Percentiles rank a stretch among this genome's conserved stretches.
phyloP scores from a whole-genome alignment of 2,888 invertebrate species.

The Megamerina dolium region DNA sequence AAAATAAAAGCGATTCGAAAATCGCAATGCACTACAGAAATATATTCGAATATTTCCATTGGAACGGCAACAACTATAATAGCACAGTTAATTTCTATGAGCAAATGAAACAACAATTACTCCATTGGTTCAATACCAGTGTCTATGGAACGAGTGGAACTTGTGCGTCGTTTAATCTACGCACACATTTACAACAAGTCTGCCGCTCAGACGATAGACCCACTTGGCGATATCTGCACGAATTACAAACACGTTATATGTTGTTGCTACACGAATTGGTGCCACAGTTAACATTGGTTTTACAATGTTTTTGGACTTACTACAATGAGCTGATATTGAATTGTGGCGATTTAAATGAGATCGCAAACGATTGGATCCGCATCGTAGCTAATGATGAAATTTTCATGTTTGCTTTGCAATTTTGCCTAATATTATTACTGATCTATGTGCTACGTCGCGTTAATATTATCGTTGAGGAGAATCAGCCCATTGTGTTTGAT shows the following conservation, averaged over 20 bases:
- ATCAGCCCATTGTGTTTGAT: no score
- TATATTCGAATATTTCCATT: no score
- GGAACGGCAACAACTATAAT: no score
- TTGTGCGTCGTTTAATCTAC: no score
- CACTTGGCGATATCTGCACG: constrained; percentile 16
- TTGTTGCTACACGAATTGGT: constrained; percentile 14
- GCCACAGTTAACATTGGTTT: constrained; percentile 9
- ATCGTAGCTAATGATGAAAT: constrained; percentile 29
- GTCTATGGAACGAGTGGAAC: no score
- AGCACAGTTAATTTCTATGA: no score
- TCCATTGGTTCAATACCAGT: no score
- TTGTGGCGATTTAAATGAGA: no score
- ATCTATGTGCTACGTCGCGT: constrained; percentile 31
- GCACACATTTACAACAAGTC: no score
- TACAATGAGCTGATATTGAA: constrained; percentile 10
- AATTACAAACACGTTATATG: constrained; percentile 15
- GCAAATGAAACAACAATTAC: no score
- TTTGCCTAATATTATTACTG: constrained; percentile 32
- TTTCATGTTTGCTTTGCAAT: constrained; percentile 34
- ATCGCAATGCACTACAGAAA: no score
- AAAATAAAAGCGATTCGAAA: no score
- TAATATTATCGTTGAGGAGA: neutral
- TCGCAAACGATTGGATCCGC: constrained; percentile 15
- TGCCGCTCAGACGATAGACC: constrained; percentile 15
- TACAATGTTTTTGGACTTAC: constrained; percentile 16